Conservation (phyloP, 2,797 vertebrate genomes). For the Aldrovandia affinis region DNA sequence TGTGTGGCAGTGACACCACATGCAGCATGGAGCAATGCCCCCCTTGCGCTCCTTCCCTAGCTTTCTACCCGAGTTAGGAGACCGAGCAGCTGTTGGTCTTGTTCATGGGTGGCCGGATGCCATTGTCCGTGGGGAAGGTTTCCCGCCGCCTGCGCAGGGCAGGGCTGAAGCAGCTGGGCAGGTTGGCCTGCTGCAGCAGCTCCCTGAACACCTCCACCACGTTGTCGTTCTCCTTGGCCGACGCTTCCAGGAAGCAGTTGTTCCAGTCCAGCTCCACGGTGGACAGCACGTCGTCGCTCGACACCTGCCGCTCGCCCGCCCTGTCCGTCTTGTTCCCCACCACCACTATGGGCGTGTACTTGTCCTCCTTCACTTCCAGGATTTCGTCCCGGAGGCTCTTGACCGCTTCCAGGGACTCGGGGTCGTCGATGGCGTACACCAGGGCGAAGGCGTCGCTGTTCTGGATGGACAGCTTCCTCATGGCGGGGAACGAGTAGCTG, state of each 20-base stretch:
- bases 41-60: background rate
- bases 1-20: background rate
- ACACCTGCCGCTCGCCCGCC: constrained; percentile 69
- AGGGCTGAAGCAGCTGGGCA: constrained; percentile 84
- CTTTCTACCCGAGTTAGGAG: constrained; percentile 66
- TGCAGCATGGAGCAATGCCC: background rate
- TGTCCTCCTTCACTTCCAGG: constrained; percentile 88
- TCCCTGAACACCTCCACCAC: constrained; percentile 87
- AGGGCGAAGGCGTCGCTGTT: constrained; percentile 87
- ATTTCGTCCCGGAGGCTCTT: constrained; percentile 87
- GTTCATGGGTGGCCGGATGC: constrained; percentile 86
- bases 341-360: constrained; percentile 85
- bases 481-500: constrained; percentile 92
- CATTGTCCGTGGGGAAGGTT: constrained; percentile 81
- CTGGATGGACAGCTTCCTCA: constrained; percentile 90
- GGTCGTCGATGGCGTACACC: constrained; percentile 85
- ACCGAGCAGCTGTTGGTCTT: constrained; percentile 91
- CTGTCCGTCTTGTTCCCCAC: constrained; percentile 88
- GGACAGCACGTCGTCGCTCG: constrained; percentile 73
- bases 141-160: constrained; percentile 83
- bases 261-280: constrained; percentile 91
- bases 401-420: constrained; percentile 82
- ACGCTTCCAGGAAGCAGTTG: constrained; percentile 84
- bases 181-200: constrained; percentile 84
- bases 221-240: constrained; percentile 86